Evolutionary conservation across 2,113 vertebrate species (phyloP).

Genomic region (Trematomus loennbergii): DNA sequence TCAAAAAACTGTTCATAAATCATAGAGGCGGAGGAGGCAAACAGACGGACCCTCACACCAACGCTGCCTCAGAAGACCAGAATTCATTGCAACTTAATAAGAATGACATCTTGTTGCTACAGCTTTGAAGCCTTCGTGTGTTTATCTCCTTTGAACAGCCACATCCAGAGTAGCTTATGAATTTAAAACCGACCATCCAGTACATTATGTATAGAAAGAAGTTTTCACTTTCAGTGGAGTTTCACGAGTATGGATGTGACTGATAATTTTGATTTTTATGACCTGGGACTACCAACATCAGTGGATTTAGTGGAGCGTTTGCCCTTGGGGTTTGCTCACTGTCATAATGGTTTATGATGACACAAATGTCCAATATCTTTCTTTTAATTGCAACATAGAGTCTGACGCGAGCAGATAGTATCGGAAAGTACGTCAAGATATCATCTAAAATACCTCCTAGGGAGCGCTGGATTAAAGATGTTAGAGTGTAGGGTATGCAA

Average conservation of each 20-base stretch:
- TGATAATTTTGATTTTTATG: slow-evolving; percentile 41
- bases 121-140: slow-evolving; percentile 33
- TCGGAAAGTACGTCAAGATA: background rate
- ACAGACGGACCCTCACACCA: background rate
- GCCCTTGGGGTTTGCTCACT: background rate
- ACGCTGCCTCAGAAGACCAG: background rate
- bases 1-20: slow-evolving; percentile 12
- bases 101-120: slow-evolving; percentile 20
- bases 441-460: slow-evolving; percentile 1
- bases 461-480: slow-evolving; percentile 17
- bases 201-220: slow-evolving; percentile 28
- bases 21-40: background rate
- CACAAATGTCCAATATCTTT: background rate
- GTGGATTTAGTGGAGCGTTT: slow-evolving; percentile 26
- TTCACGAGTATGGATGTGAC: background rate
- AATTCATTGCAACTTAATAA: slow-evolving; percentile 10
- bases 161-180: slow-evolving; percentile 42
- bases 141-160: slow-evolving; percentile 47
- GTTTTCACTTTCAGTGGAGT: slow-evolving; percentile 18
- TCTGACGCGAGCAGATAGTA: background rate
- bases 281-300: slow-evolving; percentile 7
- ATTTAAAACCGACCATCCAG: slow-evolving; percentile 45
- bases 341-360: slow-evolving; percentile 24
- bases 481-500: slow-evolving; percentile 10
- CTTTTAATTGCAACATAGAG: slow-evolving; percentile 27